phyloP scores from a whole-genome alignment of 1,140 invertebrate genomes.

The Anagrus nilaparvatae region DNA sequence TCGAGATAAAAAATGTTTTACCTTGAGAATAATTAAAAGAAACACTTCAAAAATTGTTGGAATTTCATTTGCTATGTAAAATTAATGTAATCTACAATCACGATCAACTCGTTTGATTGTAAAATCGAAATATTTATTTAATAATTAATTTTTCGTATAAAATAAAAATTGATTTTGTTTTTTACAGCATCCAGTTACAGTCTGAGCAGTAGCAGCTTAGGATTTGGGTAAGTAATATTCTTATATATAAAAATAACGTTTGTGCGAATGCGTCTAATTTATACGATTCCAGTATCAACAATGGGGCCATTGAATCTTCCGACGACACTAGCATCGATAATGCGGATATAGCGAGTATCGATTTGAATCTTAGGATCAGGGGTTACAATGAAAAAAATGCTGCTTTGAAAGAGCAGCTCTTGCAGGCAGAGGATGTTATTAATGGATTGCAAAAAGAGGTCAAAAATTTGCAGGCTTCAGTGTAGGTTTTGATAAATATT shows the following conservation, averaged over 20 bases:
- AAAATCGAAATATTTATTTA: too few relatives aligned
- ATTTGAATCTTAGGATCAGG: slow-evolving; percentile 17
- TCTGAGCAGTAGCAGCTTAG: slow-evolving; percentile 12
- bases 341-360: slow-evolving; percentile 10
- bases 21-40: too few relatives aligned
- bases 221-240: slow-evolving; percentile 15
- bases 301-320: slow-evolving; percentile 13
- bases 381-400: slow-evolving; percentile 20
- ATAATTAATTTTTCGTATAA: not conserved
- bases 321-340: slow-evolving; percentile 11
- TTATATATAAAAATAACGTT: too few relatives aligned
- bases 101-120: too few relatives aligned
- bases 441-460: slow-evolving; percentile 9
- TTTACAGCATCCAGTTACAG: slow-evolving; percentile 14
- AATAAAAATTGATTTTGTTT: not conserved
- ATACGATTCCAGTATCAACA: slow-evolving; percentile 12
- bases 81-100: too few relatives aligned
- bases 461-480: slow-evolving; percentile 11
- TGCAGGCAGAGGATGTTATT: slow-evolving; percentile 14
- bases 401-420: slow-evolving; percentile 18
- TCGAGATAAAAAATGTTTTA: too few relatives aligned
- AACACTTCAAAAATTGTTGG: too few relatives aligned
- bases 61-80: too few relatives aligned
- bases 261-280: too few relatives aligned
- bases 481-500: too few relatives aligned